phyloP scores from a whole-genome alignment of 1,140 invertebrate species.

The Apis laboriosa region DNA sequence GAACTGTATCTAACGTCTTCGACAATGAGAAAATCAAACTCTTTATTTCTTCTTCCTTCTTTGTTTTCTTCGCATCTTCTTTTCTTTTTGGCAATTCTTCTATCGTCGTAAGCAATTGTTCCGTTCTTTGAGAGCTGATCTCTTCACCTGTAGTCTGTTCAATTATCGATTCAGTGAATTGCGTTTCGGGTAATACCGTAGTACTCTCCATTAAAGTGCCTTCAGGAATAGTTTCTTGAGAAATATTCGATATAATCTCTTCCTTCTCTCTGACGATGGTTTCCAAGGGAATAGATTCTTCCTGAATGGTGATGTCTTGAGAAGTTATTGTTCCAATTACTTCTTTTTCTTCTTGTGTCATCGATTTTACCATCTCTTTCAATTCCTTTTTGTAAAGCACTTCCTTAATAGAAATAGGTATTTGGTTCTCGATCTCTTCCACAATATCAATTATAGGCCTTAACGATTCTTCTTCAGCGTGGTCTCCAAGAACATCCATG shows the following conservation, averaged over 20 bases:
- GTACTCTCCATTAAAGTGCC: slow-evolving; percentile 39
- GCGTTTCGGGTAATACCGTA: neutral
- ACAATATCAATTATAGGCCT: slow-evolving; percentile 57
- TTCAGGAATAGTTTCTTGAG: slow-evolving; percentile 24
- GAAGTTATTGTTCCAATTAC: slow-evolving; percentile 14
- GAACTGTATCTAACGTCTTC: slow-evolving; percentile 58
- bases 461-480: slow-evolving; percentile 52
- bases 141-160: slow-evolving; percentile 44
- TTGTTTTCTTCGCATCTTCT: neutral
- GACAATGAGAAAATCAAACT: slow-evolving; percentile 21
- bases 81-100: slow-evolving; percentile 1
- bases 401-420: slow-evolving; percentile 64
- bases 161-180: neutral
- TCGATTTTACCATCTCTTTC: slow-evolving; percentile 48
- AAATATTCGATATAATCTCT: neutral
- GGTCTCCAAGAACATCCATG: slow-evolving; percentile 49
- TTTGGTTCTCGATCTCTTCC: slow-evolving; percentile 68
- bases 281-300: slow-evolving; percentile 3
- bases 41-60: neutral
- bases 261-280: neutral
- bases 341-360: slow-evolving; percentile 45
- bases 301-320: slow-evolving; percentile 26
- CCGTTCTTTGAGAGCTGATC: slow-evolving; percentile 12
- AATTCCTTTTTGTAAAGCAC: slow-evolving; percentile 62
- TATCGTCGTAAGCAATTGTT: slow-evolving; percentile 23